Evolutionary conservation across 2,888 invertebrate genomes (phyloP), one percentile per base, ranked within the genome.

Genomic region (Melieria crassipennis): DNA sequence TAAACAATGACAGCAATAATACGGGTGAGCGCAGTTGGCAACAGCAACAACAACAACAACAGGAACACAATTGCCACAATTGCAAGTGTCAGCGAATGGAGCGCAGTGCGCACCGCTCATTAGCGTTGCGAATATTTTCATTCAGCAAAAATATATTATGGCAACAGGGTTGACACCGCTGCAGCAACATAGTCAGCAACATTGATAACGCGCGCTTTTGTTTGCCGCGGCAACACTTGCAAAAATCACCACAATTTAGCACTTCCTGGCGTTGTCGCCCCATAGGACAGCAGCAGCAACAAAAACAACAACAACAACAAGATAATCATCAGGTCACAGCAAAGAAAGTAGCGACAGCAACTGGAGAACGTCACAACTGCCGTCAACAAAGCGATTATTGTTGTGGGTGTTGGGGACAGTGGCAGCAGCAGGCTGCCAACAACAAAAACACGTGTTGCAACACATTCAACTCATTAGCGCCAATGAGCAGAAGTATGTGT

Each of bases 211-310:
- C 11, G 5, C 7, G 13, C 7, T 52, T 50, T 7, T 13, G 13
- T 16, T 16, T 1, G 16, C 16, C 16, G 30, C 30, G 4, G 48
- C 7, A n/a, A 62, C 62, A 48, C 62, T 62, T 62, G 47, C 5
- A 48, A 30, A 64, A 50, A 64, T 64, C 52, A 52, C 64, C 50
- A 30, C 64, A 64, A 43, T 64, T 64, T 64, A 64, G 52, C 64
- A 64, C 64, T 52, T 64, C 52, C 64, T 64, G 64, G 42, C 52
- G 30, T 16, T 52, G 16, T 30, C 1, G 61, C 11, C 52, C 52
- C 30, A 3, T 30, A 30, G 30, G 1, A 30, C 30, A 30, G 30
- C 30, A 30, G 30, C 30, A 52, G 9, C 52, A 3, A 30, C 2
- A 30, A 30, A 1, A 30, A 30, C 30, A 30, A 30, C 30, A 52